Evolutionary conservation across 2,113 vertebrate genomes (phyloP).

Genomic region (Sminthopsis crassicaudata): DNA sequence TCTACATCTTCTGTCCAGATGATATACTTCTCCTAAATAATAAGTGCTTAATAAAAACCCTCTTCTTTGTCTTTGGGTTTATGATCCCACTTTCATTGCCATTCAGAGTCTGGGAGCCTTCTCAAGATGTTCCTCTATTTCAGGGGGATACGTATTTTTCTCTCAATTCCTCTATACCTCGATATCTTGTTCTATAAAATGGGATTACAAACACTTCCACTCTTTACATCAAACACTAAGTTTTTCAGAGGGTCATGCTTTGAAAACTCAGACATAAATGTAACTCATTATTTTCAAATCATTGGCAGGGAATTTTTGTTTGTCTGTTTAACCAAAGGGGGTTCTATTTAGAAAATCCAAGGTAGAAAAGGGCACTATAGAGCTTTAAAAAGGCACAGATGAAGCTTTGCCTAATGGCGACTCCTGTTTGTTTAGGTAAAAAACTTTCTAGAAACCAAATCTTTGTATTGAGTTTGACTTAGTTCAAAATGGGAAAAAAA

Average conservation of each 20-base stretch:
- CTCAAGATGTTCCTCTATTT: not conserved
- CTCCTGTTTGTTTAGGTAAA: constrained; percentile 26
- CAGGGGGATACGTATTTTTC: not conserved
- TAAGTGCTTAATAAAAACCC: not conserved
- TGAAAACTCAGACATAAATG: not conserved
- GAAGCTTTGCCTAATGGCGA: not conserved
- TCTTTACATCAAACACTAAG: not conserved
- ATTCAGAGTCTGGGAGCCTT: not conserved
- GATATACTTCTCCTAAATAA: not conserved
- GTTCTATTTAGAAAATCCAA: constrained; percentile 6
- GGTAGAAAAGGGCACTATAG: not conserved
- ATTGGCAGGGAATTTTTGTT: not conserved
- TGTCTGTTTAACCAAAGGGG: constrained; percentile 12
- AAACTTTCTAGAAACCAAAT: constrained; percentile 14
- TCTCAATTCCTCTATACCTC: not conserved
- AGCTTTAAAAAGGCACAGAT: constrained; percentile 11
- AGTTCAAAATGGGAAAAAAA: not conserved
- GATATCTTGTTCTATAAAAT: not conserved
- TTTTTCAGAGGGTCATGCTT: not conserved
- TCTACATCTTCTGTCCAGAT: not conserved
- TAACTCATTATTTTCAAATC: constrained; percentile 20
- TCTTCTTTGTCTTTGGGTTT: not conserved
- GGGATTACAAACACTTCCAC: not conserved
- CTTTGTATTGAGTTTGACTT: not conserved
- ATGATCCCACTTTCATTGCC: not conserved